Percentiles rank a stretch among this genome's conserved stretches.
These are phyloP conservation scores for Galerucella pusilla DNA, from an alignment of 2,888 invertebrate species.

Conservation along the genomic window DNA sequence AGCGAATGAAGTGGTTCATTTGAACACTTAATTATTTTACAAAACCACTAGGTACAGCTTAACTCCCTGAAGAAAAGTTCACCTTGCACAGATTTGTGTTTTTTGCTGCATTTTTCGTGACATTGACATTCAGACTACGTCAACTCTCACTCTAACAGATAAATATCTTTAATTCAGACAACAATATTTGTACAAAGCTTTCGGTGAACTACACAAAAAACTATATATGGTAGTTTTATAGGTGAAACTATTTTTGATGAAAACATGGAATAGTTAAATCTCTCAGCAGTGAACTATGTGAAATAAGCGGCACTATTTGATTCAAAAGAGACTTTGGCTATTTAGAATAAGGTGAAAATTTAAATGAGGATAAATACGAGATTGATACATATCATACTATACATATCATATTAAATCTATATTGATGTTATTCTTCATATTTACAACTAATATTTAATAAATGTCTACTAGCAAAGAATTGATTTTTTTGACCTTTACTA, in stretches of 20 bases:
- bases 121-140: no score
- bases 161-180: no score
- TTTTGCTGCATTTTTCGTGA: no score
- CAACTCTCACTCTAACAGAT: no score
- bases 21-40: no score
- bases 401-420: slow-evolving; percentile 62
- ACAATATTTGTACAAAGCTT: no score
- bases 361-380: slow-evolving; percentile 53
- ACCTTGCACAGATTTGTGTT: no score
- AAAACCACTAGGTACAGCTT: no score
- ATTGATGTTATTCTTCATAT: slow-evolving; percentile 62
- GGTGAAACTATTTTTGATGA: not conserved
- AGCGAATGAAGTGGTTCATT: no score
- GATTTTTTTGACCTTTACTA: not conserved
- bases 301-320: slow-evolving; percentile 23
- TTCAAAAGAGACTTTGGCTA: slow-evolving; percentile 46
- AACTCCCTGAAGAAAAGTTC: no score
- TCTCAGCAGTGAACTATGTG: not conserved
- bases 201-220: no score
- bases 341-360: slow-evolving; percentile 44
- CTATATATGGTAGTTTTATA: not conserved
- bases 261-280: not conserved
- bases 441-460: slow-evolving; percentile 63
- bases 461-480: slow-evolving; percentile 62
- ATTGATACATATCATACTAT: slow-evolving; percentile 63